phyloP scores from a whole-genome alignment of 2,888 invertebrate genomes.

The Imbricaverruca yamaguchii region DNA sequence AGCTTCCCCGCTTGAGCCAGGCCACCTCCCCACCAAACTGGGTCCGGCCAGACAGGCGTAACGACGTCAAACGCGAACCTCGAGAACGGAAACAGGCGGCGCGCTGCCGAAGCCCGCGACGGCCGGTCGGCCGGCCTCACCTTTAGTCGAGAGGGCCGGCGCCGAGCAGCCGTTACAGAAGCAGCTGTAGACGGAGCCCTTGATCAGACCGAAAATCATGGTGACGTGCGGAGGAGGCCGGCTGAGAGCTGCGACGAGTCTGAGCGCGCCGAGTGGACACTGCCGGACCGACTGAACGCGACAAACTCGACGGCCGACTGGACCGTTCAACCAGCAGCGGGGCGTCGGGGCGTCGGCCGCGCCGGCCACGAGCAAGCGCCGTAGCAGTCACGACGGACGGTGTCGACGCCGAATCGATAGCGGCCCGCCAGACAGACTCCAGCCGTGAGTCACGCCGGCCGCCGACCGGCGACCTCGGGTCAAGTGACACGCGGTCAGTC shows the following conservation, averaged over 20 bases:
- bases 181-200: constrained; percentile 87
- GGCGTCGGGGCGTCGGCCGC: constrained; percentile 7
- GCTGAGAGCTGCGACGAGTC: not conserved
- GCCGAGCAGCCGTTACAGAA: constrained; percentile 76
- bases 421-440: not conserved
- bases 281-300: not conserved
- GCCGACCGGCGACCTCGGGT: too few species aligned
- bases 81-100: not conserved
- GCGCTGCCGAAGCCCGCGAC: not conserved
- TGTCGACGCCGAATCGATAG: not conserved
- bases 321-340: constrained; percentile 36
- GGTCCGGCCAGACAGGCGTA: not conserved
- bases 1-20: too few species aligned
- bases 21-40: not conserved
- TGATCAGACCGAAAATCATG: constrained; percentile 82
- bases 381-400: not conserved
- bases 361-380: not conserved
- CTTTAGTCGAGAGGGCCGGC: not conserved
- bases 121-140: not conserved
- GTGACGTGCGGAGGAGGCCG: not conserved
- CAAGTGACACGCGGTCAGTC: too few species aligned
- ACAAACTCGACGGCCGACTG: constrained; percentile 8
- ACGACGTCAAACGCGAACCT: not conserved
- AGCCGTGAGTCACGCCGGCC: not conserved
- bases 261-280: not conserved